phyloP scores from a whole-genome alignment of 2,113 vertebrate species.

The Fukomys damarensis region DNA sequence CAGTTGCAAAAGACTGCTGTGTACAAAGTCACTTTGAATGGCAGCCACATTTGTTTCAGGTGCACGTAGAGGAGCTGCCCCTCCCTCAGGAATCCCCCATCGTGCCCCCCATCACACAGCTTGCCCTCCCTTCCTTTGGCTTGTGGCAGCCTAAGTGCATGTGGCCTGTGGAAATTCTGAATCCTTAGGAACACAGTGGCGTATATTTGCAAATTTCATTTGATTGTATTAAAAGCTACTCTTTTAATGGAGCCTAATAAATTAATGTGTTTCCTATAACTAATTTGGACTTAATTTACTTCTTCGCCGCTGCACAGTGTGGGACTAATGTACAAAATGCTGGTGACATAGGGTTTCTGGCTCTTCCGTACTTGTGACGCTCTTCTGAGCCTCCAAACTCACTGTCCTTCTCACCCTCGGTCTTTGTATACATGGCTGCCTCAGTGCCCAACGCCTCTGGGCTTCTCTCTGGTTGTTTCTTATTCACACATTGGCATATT shows the following conservation, averaged over 20 bases:
- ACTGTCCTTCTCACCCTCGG: background rate
- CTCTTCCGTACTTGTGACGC: background rate
- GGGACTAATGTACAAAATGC: background rate
- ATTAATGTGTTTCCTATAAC: background rate
- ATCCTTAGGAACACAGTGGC: background rate
- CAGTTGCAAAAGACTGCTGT: background rate
- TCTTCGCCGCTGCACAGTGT: background rate
- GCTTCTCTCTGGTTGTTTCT: background rate
- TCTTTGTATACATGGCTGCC: background rate
- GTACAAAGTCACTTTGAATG: background rate
- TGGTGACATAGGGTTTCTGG: background rate
- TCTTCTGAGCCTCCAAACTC: background rate
- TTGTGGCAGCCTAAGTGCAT: background rate
- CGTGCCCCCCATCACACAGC: rapidly evolving
- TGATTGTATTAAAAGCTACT: background rate
- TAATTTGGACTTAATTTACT: background rate
- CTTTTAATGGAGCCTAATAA: background rate
- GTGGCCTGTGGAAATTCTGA: background rate
- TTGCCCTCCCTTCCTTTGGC: rapidly evolving
- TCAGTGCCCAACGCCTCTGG: background rate
- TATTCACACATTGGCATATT: background rate
- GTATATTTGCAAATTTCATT: background rate
- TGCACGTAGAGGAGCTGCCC: background rate
- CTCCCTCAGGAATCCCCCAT: rapidly evolving
- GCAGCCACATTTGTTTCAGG: background rate